Conservation (phyloP, 2,797 vertebrate genomes). For the Miichthys miiuy region DNA sequence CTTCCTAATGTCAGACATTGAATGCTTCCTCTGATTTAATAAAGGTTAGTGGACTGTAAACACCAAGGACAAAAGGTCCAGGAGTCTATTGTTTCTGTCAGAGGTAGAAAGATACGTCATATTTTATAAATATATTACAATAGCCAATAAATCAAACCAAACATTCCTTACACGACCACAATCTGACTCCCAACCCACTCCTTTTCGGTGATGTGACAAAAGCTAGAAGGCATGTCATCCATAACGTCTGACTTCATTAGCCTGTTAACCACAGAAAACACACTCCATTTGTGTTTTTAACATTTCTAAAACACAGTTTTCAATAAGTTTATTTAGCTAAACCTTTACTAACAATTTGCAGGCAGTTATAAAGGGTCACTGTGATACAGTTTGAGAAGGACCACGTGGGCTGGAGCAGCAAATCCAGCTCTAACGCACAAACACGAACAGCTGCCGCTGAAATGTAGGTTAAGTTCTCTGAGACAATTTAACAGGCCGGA, state of each 20-base stretch:
- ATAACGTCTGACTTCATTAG: neutral
- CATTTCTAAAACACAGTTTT: neutral
- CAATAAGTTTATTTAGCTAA: neutral
- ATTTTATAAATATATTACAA: neutral
- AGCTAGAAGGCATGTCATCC: neutral
- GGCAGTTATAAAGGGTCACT: neutral
- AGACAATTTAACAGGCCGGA: slow-evolving; percentile 12
- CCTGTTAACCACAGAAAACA: neutral
- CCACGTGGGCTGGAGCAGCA: slow-evolving; percentile 43
- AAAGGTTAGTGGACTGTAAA: neutral
- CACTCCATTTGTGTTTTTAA: neutral
- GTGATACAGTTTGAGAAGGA: slow-evolving; percentile 15
- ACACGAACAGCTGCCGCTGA: slow-evolving; percentile 72
- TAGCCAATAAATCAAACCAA: neutral
- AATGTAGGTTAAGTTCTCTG: slow-evolving; percentile 57
- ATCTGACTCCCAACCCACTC: neutral
- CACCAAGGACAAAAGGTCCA: neutral
- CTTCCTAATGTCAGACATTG: no score
- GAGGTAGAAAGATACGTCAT: neutral
- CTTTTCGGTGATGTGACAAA: neutral
- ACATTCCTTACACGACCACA: neutral
- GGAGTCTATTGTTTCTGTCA: neutral
- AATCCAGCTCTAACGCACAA: slow-evolving; percentile 26
- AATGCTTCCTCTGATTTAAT: neutral
- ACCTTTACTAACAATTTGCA: neutral